Evolutionary conservation across 2,888 invertebrate genomes (phyloP).

Genomic region (Pandemis heparana): DNA sequence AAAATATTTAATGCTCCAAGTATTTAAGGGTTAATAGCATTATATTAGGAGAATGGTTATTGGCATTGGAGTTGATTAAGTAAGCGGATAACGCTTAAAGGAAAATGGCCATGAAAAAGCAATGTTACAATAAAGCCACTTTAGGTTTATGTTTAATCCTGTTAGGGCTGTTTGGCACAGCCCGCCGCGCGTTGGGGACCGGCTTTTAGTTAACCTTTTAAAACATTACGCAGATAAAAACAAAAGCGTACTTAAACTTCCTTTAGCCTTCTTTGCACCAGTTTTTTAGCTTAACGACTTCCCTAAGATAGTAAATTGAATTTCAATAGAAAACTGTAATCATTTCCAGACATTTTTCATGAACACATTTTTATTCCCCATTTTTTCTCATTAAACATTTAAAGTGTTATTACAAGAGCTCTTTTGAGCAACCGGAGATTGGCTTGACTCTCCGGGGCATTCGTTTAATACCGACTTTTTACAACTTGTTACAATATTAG

Average conservation of each 20-base stretch:
- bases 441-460: background rate
- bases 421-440: constrained; percentile 31
- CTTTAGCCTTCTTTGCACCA: background rate
- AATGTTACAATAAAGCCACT: constrained; percentile 19
- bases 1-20: constrained; percentile 45
- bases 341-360: background rate
- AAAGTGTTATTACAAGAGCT: constrained; percentile 17
- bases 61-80: constrained; percentile 23
- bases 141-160: constrained; percentile 22
- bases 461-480: background rate
- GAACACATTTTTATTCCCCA: constrained; percentile 1
- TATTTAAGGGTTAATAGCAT: constrained; percentile 35
- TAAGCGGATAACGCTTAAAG: constrained; percentile 28
- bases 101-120: constrained; percentile 10
- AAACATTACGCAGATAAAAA: constrained; percentile 21
- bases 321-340: constrained; percentile 4
- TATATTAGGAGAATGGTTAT: constrained; percentile 27
- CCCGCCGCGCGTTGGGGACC: constrained; percentile 3
- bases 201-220: constrained; percentile 14
- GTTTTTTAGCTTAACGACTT: constrained; percentile 1
- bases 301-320: background rate
- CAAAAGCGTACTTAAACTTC: background rate
- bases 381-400: constrained; percentile 18
- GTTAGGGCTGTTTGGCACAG: constrained; percentile 6
- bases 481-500: background rate